A percentile compares a stretch with the other conserved stretches of the same genome.
These are phyloP conservation scores for Phenacoccus solenopsis DNA, from an alignment of 1,140 invertebrate genomes.

Conservation along the genomic window DNA sequence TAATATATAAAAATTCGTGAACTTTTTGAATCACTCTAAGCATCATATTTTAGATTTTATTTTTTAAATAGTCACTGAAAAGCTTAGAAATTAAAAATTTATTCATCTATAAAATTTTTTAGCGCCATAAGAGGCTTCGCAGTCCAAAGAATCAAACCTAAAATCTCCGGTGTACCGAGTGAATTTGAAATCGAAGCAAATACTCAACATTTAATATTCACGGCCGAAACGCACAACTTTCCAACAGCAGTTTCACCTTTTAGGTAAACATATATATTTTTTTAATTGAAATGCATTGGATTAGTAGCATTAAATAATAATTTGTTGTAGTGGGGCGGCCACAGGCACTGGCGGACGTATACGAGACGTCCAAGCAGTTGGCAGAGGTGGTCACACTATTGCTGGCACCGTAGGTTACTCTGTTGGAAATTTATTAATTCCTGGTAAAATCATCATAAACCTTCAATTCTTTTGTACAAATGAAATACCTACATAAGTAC, in stretches of 20 bases:
- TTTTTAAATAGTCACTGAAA: too few species aligned
- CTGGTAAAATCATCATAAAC: too few species aligned
- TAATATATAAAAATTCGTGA: too few species aligned
- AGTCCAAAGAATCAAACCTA: conserved; percentile 50
- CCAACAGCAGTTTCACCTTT: conserved; percentile 88
- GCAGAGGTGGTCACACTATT: conserved; percentile 79
- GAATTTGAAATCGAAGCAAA: conserved; percentile 42
- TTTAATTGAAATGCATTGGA: background rate
- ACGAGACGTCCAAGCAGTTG: conserved; percentile 87
- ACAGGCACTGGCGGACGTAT: conserved; percentile 93
- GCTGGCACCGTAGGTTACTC: conserved; percentile 94
- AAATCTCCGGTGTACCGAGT: conserved; percentile 45
- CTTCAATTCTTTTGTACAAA: background rate
- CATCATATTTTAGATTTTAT: too few species aligned
- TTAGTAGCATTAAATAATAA: background rate
- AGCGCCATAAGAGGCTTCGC: conserved; percentile 82
- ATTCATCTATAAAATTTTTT: too few species aligned
- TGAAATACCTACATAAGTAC: too few species aligned
- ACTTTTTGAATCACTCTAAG: conserved; percentile 17
- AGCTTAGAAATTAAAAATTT: too few species aligned
- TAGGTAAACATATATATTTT: conserved; percentile 34
- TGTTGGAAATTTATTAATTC: conserved; percentile 82
- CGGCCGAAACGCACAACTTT: conserved; percentile 98
- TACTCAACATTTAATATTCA: conserved; percentile 89
- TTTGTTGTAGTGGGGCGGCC: conserved; percentile 70